Evolutionary conservation across 2,888 invertebrate genomes (phyloP).

Genomic region (Drosophila gaucha): DNA sequence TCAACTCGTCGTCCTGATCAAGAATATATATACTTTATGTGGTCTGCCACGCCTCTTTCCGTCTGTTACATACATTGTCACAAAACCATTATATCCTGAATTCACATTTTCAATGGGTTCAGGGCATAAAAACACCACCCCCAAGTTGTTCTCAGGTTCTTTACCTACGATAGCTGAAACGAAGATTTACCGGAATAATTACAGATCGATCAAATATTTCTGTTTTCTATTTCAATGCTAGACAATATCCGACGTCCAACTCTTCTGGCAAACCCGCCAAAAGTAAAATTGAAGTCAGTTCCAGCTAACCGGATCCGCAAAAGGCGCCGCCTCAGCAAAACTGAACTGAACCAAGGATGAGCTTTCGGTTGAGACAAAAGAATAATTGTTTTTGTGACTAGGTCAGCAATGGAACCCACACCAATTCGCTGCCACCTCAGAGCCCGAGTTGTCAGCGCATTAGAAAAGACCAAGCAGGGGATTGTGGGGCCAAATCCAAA

Average conservation of each 20-base stretch:
- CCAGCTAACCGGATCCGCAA: background rate
- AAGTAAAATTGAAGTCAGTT: conserved; percentile 14
- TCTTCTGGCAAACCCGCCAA: background rate
- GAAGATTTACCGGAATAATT: no score
- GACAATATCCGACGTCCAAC: background rate
- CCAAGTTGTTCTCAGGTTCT: no score
- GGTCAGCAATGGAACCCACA: conserved; percentile 23
- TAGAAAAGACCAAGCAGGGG: background rate
- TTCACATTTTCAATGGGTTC: no score
- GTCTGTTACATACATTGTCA: no score
- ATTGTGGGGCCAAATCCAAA: conserved; percentile 30
- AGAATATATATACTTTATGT: no score
- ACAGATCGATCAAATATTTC: no score
- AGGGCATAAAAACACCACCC: no score
- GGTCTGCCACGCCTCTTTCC: no score
- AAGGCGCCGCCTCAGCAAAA: conserved; percentile 11
- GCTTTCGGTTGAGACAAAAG: conserved; percentile 27
- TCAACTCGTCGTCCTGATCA: no score
- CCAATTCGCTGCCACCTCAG: conserved; percentile 22
- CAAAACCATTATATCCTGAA: no score
- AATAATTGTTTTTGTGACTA: conserved; percentile 44
- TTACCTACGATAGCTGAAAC: no score
- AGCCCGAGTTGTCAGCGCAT: conserved; percentile 29
- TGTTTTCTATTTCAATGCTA: no score
- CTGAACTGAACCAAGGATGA: conserved; percentile 10